Percentiles rank a stretch among this genome's conserved stretches.
Conservation (phyloP, 2,113 vertebrate genomes). For the Motacilla alba region DNA sequence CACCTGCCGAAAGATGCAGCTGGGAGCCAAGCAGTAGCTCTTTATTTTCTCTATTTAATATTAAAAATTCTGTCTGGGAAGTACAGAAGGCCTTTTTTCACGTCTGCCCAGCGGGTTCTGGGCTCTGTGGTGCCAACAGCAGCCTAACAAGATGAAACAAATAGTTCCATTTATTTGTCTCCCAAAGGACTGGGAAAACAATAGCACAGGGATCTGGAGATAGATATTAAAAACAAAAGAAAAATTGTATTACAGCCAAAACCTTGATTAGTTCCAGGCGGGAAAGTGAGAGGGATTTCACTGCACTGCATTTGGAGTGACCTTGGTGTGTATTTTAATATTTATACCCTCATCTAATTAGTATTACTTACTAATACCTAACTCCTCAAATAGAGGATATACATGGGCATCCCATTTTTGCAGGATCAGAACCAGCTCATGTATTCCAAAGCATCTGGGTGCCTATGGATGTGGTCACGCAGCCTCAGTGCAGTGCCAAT, state of each 20-base stretch:
- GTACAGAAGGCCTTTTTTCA: not conserved
- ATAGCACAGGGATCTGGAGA: not conserved
- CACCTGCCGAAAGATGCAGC: not conserved
- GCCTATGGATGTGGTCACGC: not conserved
- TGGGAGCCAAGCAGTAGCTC: not conserved
- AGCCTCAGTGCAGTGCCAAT: not conserved
- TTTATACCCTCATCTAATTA: not conserved
- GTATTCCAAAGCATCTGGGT: not conserved
- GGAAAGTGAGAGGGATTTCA: not conserved
- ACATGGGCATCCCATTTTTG: not conserved
- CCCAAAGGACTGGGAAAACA: conserved; percentile 7
- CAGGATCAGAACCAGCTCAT: not conserved
- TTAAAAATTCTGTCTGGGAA: not conserved
- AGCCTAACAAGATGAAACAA: conserved; percentile 11
- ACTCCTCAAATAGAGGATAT: not conserved
- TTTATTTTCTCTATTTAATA: not conserved
- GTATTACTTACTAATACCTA: not conserved
- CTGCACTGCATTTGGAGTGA: not conserved
- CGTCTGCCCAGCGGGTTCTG: not conserved
- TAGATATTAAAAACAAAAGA: conserved; percentile 17
- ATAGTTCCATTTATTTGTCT: conserved; percentile 34
- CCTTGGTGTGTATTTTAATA: not conserved
- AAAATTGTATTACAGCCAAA: conserved; percentile 2
- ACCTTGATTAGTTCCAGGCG: not conserved
- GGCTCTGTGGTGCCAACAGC: conserved; percentile 8